Conservation (phyloP, 2,888 invertebrate species). For the Plusia festucae region DNA sequence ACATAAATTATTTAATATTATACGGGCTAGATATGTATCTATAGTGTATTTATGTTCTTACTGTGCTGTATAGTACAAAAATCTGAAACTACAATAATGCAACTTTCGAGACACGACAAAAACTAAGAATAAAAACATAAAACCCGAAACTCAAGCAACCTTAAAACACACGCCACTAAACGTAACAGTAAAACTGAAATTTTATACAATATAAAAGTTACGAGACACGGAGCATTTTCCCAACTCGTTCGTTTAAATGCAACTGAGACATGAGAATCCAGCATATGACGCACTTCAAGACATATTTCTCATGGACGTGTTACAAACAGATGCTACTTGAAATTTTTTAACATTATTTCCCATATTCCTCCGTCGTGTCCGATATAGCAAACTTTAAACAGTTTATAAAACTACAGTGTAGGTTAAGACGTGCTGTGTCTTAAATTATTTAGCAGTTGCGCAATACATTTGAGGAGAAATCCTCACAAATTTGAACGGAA, state of each 20-base stretch:
- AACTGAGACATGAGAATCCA: constrained; percentile 44
- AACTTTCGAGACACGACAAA: neutral
- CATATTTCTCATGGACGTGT: constrained; percentile 50
- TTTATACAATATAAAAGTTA: constrained; percentile 45
- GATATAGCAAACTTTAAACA: constrained; percentile 58
- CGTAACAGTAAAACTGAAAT: constrained; percentile 30
- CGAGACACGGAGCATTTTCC: constrained; percentile 31
- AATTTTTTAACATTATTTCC: constrained; percentile 48
- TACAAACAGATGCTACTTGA: constrained; percentile 53
- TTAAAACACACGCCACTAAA: constrained; percentile 19
- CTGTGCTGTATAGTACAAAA: too few species aligned
- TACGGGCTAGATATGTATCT: too few species aligned
- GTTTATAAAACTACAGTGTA: constrained; percentile 58
- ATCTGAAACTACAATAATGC: too few species aligned
- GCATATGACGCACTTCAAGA: constrained; percentile 48
- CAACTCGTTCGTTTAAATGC: constrained; percentile 44
- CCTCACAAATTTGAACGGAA: constrained; percentile 29
- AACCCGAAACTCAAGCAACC: neutral
- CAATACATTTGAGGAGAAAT: constrained; percentile 22
- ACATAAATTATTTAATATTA: too few species aligned
- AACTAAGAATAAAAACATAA: neutral
- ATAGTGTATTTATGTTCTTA: too few species aligned
- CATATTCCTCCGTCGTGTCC: constrained; percentile 37
- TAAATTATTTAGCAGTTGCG: constrained; percentile 38
- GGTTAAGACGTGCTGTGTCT: constrained; percentile 53